phyloP scores from a whole-genome alignment of 2,797 vertebrate genomes.

The Chaetodon trifasciatus region DNA sequence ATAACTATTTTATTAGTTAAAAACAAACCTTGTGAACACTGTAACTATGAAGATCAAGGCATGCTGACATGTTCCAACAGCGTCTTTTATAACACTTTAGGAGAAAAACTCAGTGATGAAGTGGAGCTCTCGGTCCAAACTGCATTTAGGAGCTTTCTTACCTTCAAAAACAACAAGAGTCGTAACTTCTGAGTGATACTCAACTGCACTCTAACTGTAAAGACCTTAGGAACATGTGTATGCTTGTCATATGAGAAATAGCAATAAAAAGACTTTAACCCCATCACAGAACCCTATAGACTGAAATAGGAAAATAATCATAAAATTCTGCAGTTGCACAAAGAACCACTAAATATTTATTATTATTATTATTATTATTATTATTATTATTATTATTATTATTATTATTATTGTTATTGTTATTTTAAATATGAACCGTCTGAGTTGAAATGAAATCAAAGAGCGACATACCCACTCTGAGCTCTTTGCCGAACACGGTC shows the following conservation, averaged over 20 bases:
- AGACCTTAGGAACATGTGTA: background rate
- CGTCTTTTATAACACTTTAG: background rate
- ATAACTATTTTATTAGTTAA: conserved; percentile 7
- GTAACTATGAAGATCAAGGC: background rate
- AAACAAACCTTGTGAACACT: background rate
- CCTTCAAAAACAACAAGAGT: background rate
- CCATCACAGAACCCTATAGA: background rate
- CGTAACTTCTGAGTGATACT: background rate
- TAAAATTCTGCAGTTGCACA: background rate
- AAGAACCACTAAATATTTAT: background rate
- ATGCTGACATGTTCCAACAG: conserved; percentile 34
- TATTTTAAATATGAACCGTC: no score
- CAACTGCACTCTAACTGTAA: background rate
- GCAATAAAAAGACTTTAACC: background rate
- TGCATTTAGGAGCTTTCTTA: background rate
- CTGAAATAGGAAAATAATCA: background rate
- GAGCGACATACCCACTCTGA: conserved; percentile 96
- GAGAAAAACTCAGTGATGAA: background rate
- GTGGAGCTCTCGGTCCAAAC: background rate
- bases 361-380: background rate
- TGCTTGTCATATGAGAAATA: background rate
- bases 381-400: no score
- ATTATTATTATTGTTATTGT: background rate
- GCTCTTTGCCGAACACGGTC: conserved; percentile 97
- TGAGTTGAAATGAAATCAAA: conserved; percentile 23